Base-by-base conservation (phyloP, 1,140 invertebrate species). In the Caerostris darwini region DNA sequence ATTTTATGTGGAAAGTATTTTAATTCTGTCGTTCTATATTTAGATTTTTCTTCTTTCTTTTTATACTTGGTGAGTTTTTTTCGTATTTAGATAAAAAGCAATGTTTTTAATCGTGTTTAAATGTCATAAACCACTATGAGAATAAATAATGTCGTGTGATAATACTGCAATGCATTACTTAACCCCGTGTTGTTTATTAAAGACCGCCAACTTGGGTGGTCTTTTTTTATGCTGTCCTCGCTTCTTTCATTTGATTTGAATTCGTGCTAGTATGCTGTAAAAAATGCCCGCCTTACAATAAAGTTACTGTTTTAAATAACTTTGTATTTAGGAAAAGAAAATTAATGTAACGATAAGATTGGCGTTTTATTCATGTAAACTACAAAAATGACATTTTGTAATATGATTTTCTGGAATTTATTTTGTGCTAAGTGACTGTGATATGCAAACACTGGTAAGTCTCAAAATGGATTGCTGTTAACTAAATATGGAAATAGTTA, bases 121-220 rank as follows among this genome's bases (percentile, higher is more conserved):
- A 12, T 77, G 71, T 53, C 34, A 77, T 77, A 77, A 53, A 77
- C 10, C 71, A 12, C 34, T 10, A 5, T 19, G 53, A 34, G 34
- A 12, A 12, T 77, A 34, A 77, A 77, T 50, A 77, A 77, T 77
- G 34, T 77, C 71, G 34, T 77, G 34, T 77, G 50, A 3, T 8
- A 50, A 34, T 53, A 77, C 50, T 50, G 34, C 12, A 34, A 77
- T 77, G 71, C 71, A 50, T 77, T 19, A 12, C 71, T 77, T 77
- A 77, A 50, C 71, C 34, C 34, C 71, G 71, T 77, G 71, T 50
- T 77, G 71, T 50, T 77, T 77, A 77, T 77, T 77, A 77, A 67
- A 77, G 71, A 50, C 71, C 10, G 7, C 53, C 61, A 67, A 50
- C 71, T 19, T 77, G 71, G 71, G 71, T 77, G 71, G 71, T 34